Base-by-base conservation (phyloP, 2,888 invertebrate species). In the Agriopis leucophaearia region DNA sequence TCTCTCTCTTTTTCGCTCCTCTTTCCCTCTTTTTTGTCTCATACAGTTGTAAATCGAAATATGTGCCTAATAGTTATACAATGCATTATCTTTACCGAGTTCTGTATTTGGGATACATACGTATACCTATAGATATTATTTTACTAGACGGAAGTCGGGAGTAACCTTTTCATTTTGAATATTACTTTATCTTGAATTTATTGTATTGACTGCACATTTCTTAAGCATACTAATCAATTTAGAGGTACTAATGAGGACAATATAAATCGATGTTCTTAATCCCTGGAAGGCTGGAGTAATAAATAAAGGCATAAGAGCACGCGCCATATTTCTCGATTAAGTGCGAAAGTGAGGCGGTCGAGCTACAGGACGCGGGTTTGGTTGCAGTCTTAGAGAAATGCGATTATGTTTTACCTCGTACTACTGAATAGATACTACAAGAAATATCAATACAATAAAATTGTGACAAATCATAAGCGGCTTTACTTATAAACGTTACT, bases 241-340 rank as follows among this genome's bases (percentile, higher is more conserved):
- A 85, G 86, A 81, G 77, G 76, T 82, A 83, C 90, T 93, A 93
- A 93, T 93, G 91, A 93, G 92, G 82, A 84, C 85, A 86, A 85
- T 89, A 92, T 91, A 88, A 89, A 90, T 91, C 88, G 88, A 86
- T 87, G 84, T 87, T 88, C 88, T 89, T 88, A 90, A 91, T 91
- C 90, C 91, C 81, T 80, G 79, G 84, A 82, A 85, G 86, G 86
- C 83, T 83, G 79, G 74, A 68, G 88, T 81, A 87, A 92, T 93
- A 92, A 93, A 93, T 93, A 93, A 89, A 88, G 88, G 91, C 88
- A 90, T 91, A 91, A 92, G 90, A 87, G 88, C 90, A 86, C 85
- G 86, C 86, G 89, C 93, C 92, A 93, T 93, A 93, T 93, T 92
- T 93, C 92, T 92, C 91, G 93, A 93, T 93, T 93, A 93, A 91